Evolutionary conservation across 1,140 invertebrate species (phyloP).

Genomic region (Frieseomelitta varia): DNA sequence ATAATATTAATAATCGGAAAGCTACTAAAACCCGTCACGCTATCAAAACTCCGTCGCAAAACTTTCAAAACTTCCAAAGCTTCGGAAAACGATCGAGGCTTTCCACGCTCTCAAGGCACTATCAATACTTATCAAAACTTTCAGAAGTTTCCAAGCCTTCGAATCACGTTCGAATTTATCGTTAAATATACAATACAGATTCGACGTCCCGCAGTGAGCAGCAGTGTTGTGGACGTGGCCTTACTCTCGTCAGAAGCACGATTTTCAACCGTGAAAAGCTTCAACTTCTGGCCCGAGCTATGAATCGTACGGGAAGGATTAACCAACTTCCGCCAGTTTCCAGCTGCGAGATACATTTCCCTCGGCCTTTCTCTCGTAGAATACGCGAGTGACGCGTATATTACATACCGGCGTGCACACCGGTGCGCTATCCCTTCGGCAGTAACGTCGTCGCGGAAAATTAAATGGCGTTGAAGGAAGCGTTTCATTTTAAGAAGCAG

Average conservation of each 20-base stretch:
- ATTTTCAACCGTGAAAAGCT: background rate
- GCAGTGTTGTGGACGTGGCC: too few species aligned
- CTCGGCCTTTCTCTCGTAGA: background rate
- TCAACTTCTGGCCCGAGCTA: background rate
- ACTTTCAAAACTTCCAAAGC: too few species aligned
- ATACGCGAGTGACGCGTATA: background rate
- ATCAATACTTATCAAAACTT: too few species aligned
- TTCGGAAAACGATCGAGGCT: too few species aligned
- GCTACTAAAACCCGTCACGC: too few species aligned
- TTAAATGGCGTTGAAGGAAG: constrained; percentile 26
- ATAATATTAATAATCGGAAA: too few species aligned
- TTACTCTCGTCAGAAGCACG: background rate
- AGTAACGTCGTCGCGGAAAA: constrained; percentile 26
- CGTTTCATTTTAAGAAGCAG: constrained; percentile 4
- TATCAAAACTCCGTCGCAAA: too few species aligned
- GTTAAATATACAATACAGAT: too few species aligned
- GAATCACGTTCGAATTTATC: too few species aligned
- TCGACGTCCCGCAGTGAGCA: too few species aligned
- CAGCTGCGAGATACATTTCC: background rate
- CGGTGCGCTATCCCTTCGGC: background rate
- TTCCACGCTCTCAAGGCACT: too few species aligned
- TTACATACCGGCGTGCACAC: background rate
- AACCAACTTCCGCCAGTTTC: background rate
- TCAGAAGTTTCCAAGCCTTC: too few species aligned
- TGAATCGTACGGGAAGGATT: constrained; percentile 4